Conservation (phyloP, 2,113 vertebrate genomes). For the Hydrochoerus hydrochaeris region DNA sequence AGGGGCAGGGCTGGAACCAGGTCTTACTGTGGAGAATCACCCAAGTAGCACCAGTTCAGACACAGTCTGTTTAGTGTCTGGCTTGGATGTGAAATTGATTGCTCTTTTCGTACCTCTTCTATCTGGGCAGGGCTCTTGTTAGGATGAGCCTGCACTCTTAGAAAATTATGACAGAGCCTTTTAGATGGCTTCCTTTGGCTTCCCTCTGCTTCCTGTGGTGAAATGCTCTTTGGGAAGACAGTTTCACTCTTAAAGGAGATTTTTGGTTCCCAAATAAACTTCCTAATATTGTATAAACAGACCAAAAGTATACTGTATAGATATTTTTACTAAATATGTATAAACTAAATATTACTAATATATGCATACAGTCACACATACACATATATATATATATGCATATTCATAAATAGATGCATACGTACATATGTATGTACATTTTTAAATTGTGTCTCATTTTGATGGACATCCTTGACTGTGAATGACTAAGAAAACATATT, state of each 20-base stretch:
- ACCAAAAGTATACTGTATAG: not conserved
- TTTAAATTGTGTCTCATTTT: not conserved
- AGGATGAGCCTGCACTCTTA: constrained; percentile 45
- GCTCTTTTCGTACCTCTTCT: constrained; percentile 35
- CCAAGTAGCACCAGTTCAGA: not conserved
- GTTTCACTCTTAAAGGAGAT: constrained; percentile 11
- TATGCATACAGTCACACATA: not conserved
- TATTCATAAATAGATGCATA: not conserved
- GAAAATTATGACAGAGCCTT: constrained; percentile 38
- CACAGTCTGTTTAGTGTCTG: not conserved
- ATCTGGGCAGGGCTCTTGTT: accelerated
- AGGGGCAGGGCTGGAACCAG: not conserved
- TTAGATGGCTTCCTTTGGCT: constrained; percentile 11
- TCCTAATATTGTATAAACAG: not conserved
- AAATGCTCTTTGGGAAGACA: constrained; percentile 31
- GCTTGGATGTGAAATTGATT: constrained; percentile 28
- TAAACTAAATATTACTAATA: not conserved
- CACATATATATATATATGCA: too few species aligned
- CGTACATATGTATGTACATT: not conserved
- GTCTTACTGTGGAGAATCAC: constrained; percentile 6
- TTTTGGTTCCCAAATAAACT: constrained; percentile 38
- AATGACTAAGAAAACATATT: not conserved
- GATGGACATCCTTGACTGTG: not conserved
- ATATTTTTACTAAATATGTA: not conserved
- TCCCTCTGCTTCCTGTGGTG: not conserved